Evolutionary conservation across 2,113 vertebrate species (phyloP).

Genomic region (Eonycteris spelaea): DNA sequence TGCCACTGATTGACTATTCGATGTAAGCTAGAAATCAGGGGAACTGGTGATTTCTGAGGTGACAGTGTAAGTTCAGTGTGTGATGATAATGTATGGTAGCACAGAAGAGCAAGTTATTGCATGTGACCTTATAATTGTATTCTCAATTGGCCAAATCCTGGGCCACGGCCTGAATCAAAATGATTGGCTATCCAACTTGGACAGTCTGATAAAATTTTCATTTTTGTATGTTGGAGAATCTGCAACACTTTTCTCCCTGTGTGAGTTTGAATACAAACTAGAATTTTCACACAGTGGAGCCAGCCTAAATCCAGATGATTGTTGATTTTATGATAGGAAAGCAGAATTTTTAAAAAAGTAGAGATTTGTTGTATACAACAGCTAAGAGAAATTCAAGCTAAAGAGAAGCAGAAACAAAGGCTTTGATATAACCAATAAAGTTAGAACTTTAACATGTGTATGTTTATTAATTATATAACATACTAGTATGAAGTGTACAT

Average conservation of each 20-base stretch:
- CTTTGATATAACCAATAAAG: background rate
- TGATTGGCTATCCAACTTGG: background rate
- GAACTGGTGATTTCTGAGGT: background rate
- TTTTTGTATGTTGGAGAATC: constrained; percentile 6
- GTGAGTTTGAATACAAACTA: background rate
- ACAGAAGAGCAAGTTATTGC: background rate
- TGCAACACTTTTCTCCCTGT: background rate
- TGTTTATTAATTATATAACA: background rate
- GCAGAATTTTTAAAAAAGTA: background rate
- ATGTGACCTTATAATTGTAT: background rate
- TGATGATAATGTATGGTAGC: background rate
- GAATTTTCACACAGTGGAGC: background rate
- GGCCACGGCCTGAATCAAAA: background rate
- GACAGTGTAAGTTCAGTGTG: background rate
- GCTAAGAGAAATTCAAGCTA: background rate
- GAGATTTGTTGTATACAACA: background rate
- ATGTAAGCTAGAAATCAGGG: background rate
- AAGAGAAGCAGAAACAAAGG: constrained; percentile 10
- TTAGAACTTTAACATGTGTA: background rate
- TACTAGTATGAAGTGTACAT: background rate
- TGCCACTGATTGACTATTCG: background rate
- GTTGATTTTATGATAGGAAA: background rate
- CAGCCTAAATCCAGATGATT: background rate
- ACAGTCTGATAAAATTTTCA: background rate
- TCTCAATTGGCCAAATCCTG: background rate